Conservation (phyloP, 2,888 invertebrate species). For the Diloba caeruleocephala region DNA sequence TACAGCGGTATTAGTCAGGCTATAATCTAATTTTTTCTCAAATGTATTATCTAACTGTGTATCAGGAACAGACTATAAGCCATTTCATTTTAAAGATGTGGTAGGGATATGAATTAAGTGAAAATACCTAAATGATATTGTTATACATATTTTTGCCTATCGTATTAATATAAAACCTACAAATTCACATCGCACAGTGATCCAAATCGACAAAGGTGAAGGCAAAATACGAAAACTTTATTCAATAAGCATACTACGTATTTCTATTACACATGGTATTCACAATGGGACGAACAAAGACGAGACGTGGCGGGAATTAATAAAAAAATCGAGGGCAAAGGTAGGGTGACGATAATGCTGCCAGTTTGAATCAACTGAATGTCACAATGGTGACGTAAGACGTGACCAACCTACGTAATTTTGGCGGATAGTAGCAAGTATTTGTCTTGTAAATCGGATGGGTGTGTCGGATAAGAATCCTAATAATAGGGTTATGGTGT, state of each 20-base stretch:
- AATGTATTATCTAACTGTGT: no score
- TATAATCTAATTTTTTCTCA: no score
- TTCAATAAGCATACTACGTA: slow-evolving; percentile 68
- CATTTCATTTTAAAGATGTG: no score
- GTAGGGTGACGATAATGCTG: slow-evolving; percentile 75
- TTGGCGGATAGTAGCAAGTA: slow-evolving; percentile 60
- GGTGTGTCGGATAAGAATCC: slow-evolving; percentile 64
- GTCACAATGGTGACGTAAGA: slow-evolving; percentile 78
- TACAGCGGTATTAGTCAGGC: no score
- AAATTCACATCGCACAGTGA: slow-evolving; percentile 51
- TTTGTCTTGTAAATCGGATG: slow-evolving; percentile 70
- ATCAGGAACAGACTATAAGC: no score
- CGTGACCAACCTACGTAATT: slow-evolving; percentile 80
- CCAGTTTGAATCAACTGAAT: slow-evolving; percentile 74
- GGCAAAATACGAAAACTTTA: slow-evolving; percentile 70
- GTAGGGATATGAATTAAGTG: no score
- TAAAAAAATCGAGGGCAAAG: slow-evolving; percentile 76
- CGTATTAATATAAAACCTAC: not conserved
- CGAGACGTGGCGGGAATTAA: slow-evolving; percentile 83
- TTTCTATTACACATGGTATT: slow-evolving; percentile 78
- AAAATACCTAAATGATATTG: no score
- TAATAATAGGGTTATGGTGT: slow-evolving; percentile 57
- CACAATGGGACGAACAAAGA: slow-evolving; percentile 84
- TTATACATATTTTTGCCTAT: no score
- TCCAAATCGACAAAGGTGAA: slow-evolving; percentile 54